These are phyloP conservation scores for Hyppa rectilinea DNA, from an alignment of 2,888 invertebrate genomes.

Conservation along the genomic window DNA sequence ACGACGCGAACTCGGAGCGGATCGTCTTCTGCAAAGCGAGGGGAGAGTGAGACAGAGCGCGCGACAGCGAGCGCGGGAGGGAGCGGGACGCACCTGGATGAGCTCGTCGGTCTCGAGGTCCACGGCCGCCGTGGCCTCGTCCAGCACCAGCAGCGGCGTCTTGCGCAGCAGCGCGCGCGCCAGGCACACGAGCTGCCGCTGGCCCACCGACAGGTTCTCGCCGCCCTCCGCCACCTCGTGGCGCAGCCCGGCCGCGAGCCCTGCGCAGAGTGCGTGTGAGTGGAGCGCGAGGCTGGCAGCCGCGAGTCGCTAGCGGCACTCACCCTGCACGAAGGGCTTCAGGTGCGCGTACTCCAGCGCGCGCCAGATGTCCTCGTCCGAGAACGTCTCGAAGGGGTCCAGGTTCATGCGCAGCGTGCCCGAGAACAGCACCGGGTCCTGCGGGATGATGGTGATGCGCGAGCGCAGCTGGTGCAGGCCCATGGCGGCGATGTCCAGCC, in stretches of 20 bases:
- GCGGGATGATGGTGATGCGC: slow-evolving; percentile 96
- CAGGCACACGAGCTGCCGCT: slow-evolving; percentile 96
- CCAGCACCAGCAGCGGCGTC: slow-evolving; percentile 95
- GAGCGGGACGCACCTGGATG: slow-evolving; percentile 90
- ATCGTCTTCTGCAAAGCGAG: slow-evolving; percentile 93
- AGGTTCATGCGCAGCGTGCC: slow-evolving; percentile 97
- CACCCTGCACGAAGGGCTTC: slow-evolving; percentile 94
- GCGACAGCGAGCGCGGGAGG: not conserved
- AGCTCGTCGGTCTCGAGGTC: slow-evolving; percentile 97
- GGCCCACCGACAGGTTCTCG: slow-evolving; percentile 97
- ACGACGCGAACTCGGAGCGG: slow-evolving; percentile 95
- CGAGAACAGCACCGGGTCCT: slow-evolving; percentile 98
- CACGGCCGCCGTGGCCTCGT: slow-evolving; percentile 97
- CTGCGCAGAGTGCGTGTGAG: slow-evolving; percentile 72
- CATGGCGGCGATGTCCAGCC: slow-evolving; percentile 94
- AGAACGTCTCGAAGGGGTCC: slow-evolving; percentile 95
- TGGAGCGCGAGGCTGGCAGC: not conserved
- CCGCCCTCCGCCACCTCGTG: slow-evolving; percentile 98
- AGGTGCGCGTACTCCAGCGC: slow-evolving; percentile 97
- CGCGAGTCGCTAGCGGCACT: slow-evolving; percentile 22
- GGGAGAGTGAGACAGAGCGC: slow-evolving; percentile 8
- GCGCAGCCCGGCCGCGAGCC: slow-evolving; percentile 93
- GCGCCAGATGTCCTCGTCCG: slow-evolving; percentile 96
- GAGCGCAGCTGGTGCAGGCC: slow-evolving; percentile 96
- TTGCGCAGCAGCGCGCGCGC: slow-evolving; percentile 96